Percentiles rank a stretch among this genome's conserved stretches.
phyloP scores from a whole-genome alignment of 2,113 vertebrate genomes.

The Phoxinus phoxinus region DNA sequence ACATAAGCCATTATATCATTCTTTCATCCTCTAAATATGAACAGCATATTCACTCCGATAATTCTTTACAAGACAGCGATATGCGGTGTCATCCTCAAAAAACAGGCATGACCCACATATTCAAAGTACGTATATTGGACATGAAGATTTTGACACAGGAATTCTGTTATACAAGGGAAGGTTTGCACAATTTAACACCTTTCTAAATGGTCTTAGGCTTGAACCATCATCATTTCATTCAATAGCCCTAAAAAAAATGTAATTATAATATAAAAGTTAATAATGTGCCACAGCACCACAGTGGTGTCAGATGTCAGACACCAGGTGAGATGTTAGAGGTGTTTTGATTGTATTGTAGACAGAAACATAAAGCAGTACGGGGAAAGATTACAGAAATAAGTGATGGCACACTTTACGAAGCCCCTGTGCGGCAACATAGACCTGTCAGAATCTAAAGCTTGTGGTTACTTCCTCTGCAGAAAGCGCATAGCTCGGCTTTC shows the following conservation, averaged over 20 bases:
- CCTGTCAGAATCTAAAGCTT: background rate
- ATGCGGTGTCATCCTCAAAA: background rate
- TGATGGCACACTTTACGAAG: background rate
- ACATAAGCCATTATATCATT: background rate
- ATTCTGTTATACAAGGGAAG: background rate
- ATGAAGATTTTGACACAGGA: background rate
- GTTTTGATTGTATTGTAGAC: background rate
- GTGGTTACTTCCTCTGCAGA: background rate
- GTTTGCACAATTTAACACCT: conserved; percentile 11
- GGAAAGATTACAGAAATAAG: background rate
- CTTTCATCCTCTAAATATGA: background rate
- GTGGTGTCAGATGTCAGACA: conserved; percentile 9
- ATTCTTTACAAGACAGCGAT: background rate
- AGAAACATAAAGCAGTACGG: background rate
- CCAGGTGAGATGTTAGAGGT: background rate
- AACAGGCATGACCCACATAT: conserved; percentile 25
- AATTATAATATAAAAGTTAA: background rate
- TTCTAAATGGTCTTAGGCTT: background rate
- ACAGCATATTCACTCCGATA: background rate
- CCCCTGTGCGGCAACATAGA: background rate
- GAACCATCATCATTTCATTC: background rate
- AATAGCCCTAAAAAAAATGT: background rate
- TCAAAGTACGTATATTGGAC: background rate
- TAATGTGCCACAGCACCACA: background rate
- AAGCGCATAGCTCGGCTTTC: background rate